A percentile compares a stretch with the other conserved stretches of the same genome.
Evolutionary conservation across 2,113 vertebrate genomes (phyloP).

Genomic region (Catharus bicknelli): DNA sequence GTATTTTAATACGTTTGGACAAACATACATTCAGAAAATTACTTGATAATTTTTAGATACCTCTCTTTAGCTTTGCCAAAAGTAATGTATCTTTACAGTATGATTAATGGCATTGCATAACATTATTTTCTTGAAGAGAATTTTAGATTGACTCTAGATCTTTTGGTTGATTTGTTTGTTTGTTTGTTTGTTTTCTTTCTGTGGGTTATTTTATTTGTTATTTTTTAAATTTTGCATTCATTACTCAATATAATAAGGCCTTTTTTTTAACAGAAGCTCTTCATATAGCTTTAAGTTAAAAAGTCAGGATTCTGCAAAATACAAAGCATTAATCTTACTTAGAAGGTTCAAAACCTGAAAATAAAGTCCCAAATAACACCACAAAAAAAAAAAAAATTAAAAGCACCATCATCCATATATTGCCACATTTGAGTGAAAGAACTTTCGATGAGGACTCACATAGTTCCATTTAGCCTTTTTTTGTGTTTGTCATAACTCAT

Average conservation of each 20-base stretch:
- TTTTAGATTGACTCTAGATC: not conserved
- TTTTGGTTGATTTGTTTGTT: not conserved
- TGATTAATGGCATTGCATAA: not conserved
- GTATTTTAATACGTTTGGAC: not conserved
- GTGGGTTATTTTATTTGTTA: not conserved
- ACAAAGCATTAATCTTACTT: not conserved
- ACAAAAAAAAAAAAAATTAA: not conserved
- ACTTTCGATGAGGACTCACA: not conserved
- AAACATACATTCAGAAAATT: not conserved
- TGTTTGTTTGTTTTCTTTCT: not conserved
- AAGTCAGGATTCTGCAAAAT: not conserved
- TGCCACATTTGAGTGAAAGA: not conserved
- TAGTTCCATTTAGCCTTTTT: not conserved
- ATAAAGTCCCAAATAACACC: accelerated
- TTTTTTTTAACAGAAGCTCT: not conserved
- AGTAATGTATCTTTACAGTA: not conserved
- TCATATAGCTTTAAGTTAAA: not conserved
- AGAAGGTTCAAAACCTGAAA: not conserved
- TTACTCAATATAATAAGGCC: accelerated
- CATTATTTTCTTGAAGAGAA: not conserved
- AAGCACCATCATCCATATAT: not conserved
- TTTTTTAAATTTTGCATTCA: not conserved
- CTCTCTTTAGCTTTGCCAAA: not conserved
- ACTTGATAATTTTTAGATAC: not conserved
- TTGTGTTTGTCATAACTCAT: not conserved